These are phyloP conservation scores for Pyrochroa serraticornis DNA, from an alignment of 2,888 invertebrate genomes.

Conservation along the genomic window DNA sequence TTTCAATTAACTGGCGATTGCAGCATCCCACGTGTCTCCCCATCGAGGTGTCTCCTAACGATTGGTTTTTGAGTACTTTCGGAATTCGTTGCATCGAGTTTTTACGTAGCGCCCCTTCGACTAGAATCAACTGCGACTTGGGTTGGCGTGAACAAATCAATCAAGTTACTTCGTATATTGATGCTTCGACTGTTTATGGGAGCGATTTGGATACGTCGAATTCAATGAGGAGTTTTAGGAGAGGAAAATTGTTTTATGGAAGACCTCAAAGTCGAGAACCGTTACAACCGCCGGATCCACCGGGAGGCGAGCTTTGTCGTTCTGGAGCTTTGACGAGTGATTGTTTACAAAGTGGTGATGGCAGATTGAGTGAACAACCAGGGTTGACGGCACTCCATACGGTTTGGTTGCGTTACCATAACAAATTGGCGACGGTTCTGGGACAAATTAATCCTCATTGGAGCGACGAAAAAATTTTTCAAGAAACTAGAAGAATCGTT, in stretches of 20 bases:
- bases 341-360: slow-evolving; percentile 82
- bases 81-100: slow-evolving; percentile 83
- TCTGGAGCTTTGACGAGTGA: slow-evolving; percentile 74
- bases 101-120: slow-evolving; percentile 80
- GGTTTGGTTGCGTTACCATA: slow-evolving; percentile 76
- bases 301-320: slow-evolving; percentile 70
- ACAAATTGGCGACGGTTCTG: slow-evolving; percentile 74
- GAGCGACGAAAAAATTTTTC: slow-evolving; percentile 87
- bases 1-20: slow-evolving; percentile 35
- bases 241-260: slow-evolving; percentile 63
- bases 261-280: slow-evolving; percentile 63
- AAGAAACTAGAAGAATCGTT: slow-evolving; percentile 82
- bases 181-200: slow-evolving; percentile 83
- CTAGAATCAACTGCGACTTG: slow-evolving; percentile 77
- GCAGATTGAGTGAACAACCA: slow-evolving; percentile 80
- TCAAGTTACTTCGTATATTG: slow-evolving; percentile 81
- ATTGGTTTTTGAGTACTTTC: slow-evolving; percentile 74
- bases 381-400: slow-evolving; percentile 78
- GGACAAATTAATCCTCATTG: slow-evolving; percentile 80
- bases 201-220: slow-evolving; percentile 76
- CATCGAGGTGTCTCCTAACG: slow-evolving; percentile 74
- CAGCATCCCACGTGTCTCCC: slow-evolving; percentile 88
- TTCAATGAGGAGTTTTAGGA: slow-evolving; percentile 74
- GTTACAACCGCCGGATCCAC: slow-evolving; percentile 61
- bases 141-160: slow-evolving; percentile 87